Base-by-base conservation (phyloP, 2,888 invertebrate genomes). In the Amphipoea lucens region DNA sequence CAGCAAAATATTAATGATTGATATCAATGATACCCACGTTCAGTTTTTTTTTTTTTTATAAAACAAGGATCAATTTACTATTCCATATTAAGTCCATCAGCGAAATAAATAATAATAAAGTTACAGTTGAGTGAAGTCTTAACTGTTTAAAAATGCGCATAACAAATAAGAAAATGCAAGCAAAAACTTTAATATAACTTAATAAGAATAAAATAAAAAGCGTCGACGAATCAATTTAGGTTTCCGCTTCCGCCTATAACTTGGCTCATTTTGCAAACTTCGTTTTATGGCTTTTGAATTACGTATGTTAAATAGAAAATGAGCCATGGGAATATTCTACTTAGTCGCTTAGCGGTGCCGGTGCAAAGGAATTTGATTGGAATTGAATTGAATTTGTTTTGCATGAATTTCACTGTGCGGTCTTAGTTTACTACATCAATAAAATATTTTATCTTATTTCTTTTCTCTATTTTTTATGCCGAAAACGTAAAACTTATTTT, bases 281-380 rank as follows among this genome's bases (percentile, higher is more conserved):
- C 91, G 88, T 92, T 94, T 93, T 94, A 94, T 92, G 90, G 92
- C 93, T 91, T 94, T 94, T 94, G 94, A 94, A 94, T 94, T 94
- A 93, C 93, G 92, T 93, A 95, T 94, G 91, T 92, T 93, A 94
- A 94, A 92, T 93, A 93, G 93, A 93, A 71, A 94, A 94, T 94
- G 93, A 94, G 90, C 91, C 93, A 94, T 94, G 94, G 94, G 94
- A 94, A 94, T 93, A 93, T 91, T 93, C 91, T 91, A 88, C 88
- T 91, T 89, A 89, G 90, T 87, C 87, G 90, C 89, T 85, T 78
- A 84, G 79, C 81, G 76, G 77, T 51, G 71, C 84, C 78, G 77
- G 87, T 81, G 87, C 87, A 87, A 88, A 91, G 89, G 90, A 89
- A 91, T 91, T 91, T 91, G 90, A 91, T 91, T 90, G 90, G 89